Evolutionary conservation across 2,888 invertebrate genomes (phyloP), one percentile per base, ranked within the genome.

Genomic region (Orthosia gracilis): DNA sequence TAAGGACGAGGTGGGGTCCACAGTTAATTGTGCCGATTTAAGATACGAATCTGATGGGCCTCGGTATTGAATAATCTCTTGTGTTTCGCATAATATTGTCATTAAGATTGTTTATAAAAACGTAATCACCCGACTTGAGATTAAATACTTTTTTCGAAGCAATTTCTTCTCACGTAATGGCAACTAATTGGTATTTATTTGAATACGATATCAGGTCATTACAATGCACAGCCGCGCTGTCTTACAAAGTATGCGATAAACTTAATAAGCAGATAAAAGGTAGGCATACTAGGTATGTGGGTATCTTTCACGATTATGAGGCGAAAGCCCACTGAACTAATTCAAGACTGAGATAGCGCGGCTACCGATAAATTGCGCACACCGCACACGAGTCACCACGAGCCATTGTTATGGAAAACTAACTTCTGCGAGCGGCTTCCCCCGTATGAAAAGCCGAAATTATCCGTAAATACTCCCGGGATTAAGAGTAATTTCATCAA

Each of bases 241-340:
- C 21, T 61, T 74, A 26, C 31, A 50, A 57, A 52, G 26, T 47
- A 58, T 13, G n/a, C 47, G 64, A 75, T 78, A 62, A 69, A 40
- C 23, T 31, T 26, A 50, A 49, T 49, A 23, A 58, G 40, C n/a
- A 63, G 62, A 70, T 78, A 58, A 47, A 57, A 62, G 5, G 13
- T 49, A 76, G 12, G 49, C 61, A 54, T 13, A 17, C 21, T 18
- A 73, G 7, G 11, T 26, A 66, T 40, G 11, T 26, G 76, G 12
- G 11, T 26, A 55, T 40, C 13, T 26, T 49, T 15, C 17, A 45
- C n/a, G 57, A 76, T 59, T 66, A 40, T 61, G 45, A 55, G n/a
- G n/a, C 55, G 47, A 40, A 54, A 78, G 47, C 83, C 76, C 61
- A 80, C 68, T 80, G 70, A 73, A 85, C 80, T 77, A 76, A 69